Percentiles rank a stretch among this genome's conserved stretches.
Conservation (phyloP, 2,113 vertebrate genomes). For the Chiloscyllium plagiosum region DNA sequence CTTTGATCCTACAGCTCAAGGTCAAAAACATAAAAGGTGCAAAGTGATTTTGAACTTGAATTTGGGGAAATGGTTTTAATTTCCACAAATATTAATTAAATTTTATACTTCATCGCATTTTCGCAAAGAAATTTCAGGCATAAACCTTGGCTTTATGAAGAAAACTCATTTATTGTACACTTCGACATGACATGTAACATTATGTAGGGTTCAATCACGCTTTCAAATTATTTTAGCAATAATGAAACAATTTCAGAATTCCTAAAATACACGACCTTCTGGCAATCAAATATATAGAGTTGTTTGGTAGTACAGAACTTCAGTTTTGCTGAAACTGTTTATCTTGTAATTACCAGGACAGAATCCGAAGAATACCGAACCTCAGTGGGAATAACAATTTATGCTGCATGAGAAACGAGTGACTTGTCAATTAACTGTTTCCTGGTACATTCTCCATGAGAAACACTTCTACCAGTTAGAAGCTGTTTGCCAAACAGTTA, state of each 20-base stretch:
- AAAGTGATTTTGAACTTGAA: background rate
- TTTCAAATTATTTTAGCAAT: background rate
- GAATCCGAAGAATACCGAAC: too few species aligned
- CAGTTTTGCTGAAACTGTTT: too few species aligned
- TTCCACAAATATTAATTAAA: background rate
- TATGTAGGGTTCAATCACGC: background rate
- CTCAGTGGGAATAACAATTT: too few species aligned
- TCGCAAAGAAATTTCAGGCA: background rate
- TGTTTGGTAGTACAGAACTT: too few species aligned
- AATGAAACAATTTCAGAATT: background rate
- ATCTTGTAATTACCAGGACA: too few species aligned
- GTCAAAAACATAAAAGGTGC: background rate
- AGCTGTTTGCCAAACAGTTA: too few species aligned
- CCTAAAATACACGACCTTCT: background rate
- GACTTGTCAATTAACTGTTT: too few species aligned
- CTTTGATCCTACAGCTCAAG: background rate
- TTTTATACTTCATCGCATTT: background rate
- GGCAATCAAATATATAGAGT: background rate
- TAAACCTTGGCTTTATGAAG: background rate
- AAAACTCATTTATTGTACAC: background rate
- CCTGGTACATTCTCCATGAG: too few species aligned
- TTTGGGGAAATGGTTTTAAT: background rate
- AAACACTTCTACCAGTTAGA: too few species aligned
- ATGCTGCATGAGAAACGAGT: too few species aligned
- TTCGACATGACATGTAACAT: background rate